These are phyloP conservation scores for Amazona guildingii DNA, from an alignment of 2,113 vertebrate species.

Conservation along the genomic window DNA sequence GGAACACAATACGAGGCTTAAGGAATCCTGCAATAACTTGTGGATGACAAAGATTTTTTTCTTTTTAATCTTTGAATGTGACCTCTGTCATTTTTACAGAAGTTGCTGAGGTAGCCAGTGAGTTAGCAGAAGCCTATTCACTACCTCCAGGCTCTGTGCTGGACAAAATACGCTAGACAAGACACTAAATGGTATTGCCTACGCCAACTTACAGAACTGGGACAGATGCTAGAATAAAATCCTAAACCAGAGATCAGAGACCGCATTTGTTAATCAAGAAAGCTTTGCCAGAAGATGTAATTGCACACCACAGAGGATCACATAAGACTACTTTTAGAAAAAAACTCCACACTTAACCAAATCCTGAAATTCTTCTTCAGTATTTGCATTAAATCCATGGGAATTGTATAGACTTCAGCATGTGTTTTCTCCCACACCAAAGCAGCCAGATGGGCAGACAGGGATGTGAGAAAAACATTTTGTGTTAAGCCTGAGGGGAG, in stretches of 20 bases:
- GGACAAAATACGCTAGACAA: background rate
- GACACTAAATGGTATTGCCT: background rate
- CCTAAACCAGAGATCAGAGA: background rate
- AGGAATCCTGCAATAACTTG: background rate
- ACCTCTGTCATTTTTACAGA: background rate
- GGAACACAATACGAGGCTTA: background rate
- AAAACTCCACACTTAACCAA: background rate
- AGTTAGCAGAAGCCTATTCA: background rate
- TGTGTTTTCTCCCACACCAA: slow-evolving; percentile 37
- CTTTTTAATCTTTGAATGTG: background rate
- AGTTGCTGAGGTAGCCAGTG: background rate
- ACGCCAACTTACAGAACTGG: background rate
- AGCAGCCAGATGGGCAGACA: slow-evolving; percentile 18
- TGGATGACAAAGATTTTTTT: background rate
- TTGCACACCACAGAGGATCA: background rate
- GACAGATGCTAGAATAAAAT: background rate
- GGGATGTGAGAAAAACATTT: slow-evolving; percentile 36
- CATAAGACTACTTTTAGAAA: slow-evolving; percentile 1
- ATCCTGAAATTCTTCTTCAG: slow-evolving; percentile 37
- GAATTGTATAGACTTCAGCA: background rate
- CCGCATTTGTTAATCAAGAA: background rate
- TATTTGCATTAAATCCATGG: slow-evolving; percentile 39
- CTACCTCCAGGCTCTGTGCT: background rate
- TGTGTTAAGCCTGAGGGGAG: background rate
- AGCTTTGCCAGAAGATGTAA: background rate